These are phyloP conservation scores for Siderastrea siderea DNA, from an alignment of 92 coral and sea anemone genomes.

Conservation along the genomic window DNA sequence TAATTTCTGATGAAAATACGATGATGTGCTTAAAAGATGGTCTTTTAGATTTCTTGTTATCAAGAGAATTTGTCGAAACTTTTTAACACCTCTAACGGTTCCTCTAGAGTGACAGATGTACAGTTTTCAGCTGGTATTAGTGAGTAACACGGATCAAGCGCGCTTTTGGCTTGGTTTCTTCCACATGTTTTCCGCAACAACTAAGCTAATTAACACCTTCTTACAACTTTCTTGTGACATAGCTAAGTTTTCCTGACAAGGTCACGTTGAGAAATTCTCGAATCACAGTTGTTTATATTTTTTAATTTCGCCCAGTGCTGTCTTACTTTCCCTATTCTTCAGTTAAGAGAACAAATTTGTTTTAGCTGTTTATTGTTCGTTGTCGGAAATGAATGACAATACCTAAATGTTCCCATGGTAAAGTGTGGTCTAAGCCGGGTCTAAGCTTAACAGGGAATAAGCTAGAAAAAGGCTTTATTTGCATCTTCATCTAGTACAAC, in stretches of 20 bases:
- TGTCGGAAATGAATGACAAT: slow-evolving; percentile 23
- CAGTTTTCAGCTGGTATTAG: neutral
- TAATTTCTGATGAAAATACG: neutral
- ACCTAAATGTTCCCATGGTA: neutral
- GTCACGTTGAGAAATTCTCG: neutral
- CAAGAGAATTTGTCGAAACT: neutral
- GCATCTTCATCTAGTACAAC: neutral
- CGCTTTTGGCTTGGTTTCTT: neutral
- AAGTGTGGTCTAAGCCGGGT: neutral
- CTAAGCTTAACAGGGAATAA: too few relatives aligned
- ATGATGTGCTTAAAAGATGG: neutral
- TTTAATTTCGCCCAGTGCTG: neutral
- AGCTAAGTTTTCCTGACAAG: slow-evolving; percentile 12
- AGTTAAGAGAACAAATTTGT: neutral
- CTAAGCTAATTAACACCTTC: slow-evolving; percentile 23
- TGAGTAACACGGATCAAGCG: slow-evolving; percentile 1
- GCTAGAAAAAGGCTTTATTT: neutral
- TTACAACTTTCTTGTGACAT: neutral
- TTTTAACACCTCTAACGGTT: neutral
- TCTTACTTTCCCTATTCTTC: neutral
- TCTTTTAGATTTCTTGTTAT: neutral
- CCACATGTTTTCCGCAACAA: slow-evolving; percentile 2
- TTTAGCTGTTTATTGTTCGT: neutral
- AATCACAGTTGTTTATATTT: neutral
- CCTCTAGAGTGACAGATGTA: neutral